A percentile compares a stretch with the other conserved stretches of the same genome.
These are phyloP conservation scores for Atrichornis clamosus DNA, from an alignment of 2,113 vertebrate genomes.

Conservation along the genomic window DNA sequence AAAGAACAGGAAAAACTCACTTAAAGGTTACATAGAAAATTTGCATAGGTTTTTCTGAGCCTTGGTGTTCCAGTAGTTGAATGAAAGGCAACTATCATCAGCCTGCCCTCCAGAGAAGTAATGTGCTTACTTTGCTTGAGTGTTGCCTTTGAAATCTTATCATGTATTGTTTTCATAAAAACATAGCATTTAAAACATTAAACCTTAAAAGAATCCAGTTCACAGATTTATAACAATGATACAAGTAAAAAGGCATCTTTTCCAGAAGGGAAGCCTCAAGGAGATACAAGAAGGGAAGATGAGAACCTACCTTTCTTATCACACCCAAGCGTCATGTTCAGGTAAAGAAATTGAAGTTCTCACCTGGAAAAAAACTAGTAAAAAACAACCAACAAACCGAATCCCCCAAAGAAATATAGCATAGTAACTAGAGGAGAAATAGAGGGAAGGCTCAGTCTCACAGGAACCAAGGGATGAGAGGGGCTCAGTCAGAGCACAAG, in stretches of 20 bases:
- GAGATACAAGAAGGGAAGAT: neutral
- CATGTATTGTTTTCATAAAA: neutral
- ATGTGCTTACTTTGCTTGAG: neutral
- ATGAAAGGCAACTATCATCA: neutral
- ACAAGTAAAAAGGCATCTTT: neutral
- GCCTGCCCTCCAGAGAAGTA: neutral
- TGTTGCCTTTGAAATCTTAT: neutral
- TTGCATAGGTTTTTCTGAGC: neutral
- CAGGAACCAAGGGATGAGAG: rapidly evolving
- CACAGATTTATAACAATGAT: neutral
- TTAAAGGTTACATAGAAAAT: neutral
- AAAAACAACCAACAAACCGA: neutral
- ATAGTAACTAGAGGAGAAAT: neutral
- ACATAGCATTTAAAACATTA: neutral
- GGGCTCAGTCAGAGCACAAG: rapidly evolving
- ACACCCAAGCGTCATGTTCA: rapidly evolving
- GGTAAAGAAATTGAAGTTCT: neutral
- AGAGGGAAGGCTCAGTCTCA: neutral
- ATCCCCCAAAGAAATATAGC: rapidly evolving
- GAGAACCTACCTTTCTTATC: neutral
- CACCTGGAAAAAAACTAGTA: neutral
- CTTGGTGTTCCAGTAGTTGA: neutral
- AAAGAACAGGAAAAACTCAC: neutral
- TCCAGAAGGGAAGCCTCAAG: neutral
- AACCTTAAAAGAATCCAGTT: neutral